Evolutionary conservation across 2,113 vertebrate species (phyloP).

Genomic region (Solenodon paradoxus): DNA sequence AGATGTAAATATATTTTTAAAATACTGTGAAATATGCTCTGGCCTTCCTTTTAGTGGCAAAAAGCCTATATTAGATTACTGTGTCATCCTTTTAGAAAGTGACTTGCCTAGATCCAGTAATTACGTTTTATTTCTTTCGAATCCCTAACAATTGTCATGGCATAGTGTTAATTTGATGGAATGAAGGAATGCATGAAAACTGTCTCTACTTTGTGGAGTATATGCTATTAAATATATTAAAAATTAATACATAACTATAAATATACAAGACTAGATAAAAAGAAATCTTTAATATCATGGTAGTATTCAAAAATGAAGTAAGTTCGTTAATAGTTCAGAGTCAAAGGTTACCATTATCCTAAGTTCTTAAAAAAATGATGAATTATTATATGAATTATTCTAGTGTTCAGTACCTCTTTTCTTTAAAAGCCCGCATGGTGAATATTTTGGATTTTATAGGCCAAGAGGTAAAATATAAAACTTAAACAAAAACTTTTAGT

Average conservation of each 20-base stretch:
- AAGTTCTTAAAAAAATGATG: neutral
- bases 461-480: neutral
- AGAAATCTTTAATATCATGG: neutral
- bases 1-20: neutral
- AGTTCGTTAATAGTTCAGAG: neutral
- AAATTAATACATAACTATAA: neutral
- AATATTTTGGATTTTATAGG: neutral
- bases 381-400: conserved; percentile 24
- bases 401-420: neutral
- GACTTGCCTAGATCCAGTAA: neutral
- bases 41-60: neutral
- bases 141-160: neutral
- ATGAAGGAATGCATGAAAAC: neutral
- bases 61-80: neutral
- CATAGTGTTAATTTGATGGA: neutral
- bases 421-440: neutral
- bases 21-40: neutral
- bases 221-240: neutral
- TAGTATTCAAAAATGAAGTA: conserved; percentile 42
- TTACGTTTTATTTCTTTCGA: neutral
- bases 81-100: neutral
- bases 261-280: neutral
- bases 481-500: too few relatives aligned
- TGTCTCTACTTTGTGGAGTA: neutral
- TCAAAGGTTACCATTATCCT: neutral